Evolutionary conservation across 1,140 invertebrate genomes (phyloP), one percentile per base, ranked within the genome.

Genomic region (Amyelois transitella): DNA sequence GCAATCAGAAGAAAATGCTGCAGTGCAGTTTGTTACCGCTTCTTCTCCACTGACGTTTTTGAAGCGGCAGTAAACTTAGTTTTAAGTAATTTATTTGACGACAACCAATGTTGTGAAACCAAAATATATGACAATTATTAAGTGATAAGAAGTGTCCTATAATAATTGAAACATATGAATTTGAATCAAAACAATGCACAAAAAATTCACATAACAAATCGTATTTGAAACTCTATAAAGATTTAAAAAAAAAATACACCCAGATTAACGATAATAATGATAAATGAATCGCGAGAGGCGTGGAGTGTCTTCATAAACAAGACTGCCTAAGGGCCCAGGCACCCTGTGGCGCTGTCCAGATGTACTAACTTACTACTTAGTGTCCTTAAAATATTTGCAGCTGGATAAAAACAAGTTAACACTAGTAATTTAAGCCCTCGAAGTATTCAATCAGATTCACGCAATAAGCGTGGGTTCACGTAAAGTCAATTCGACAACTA

Each of bases 271-370:
- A 25, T 56, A 62, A 55, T 43, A 54, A 68, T 67, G 58, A 59
- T 73, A 28, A 8, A 28, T 38, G 32, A 1, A 38, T 14, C 32
- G 1, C 32, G 32, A 1, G 17, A 14, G n/a, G n/a, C 12, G 12
- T 14, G 3, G 6, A 14, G 62, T 68, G 64, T 64, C 55, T 53
- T 49, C 62, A 71, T 75, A 72, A 81, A 73, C 54, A 66, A 72
- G 51, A n/a, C n/a, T 6, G 32, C 32, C 25, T n/a, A n/a, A n/a
- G n/a, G n/a, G 7, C 25, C 1, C 38, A 50, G 72, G 69, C 71
- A 58, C 66, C 73, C 69, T 60, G 62, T 59, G 60, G 45, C 20
- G 45, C 5, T 1, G 6, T 2, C 18, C 21, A 8, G 20, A 7
- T 14, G 18, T 48, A 48, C 20, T 21, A 38, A 38, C 19, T 21